Percentiles rank a stretch among this genome's conserved stretches.
Conservation (phyloP, 1,140 invertebrate species). For the Diprion similis region DNA sequence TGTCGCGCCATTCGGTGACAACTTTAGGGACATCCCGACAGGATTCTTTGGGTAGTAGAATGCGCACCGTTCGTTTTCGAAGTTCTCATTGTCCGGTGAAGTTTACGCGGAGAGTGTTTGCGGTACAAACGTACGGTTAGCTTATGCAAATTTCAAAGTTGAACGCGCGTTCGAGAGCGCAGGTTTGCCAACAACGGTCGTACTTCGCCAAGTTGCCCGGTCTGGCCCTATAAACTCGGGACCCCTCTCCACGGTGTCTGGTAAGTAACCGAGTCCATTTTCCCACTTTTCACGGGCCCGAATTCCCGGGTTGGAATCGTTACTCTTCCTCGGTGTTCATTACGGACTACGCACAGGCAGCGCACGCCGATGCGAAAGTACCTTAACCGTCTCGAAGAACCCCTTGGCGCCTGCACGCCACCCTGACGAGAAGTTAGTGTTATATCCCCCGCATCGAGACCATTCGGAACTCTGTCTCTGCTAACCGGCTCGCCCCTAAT, state of each 20-base stretch:
- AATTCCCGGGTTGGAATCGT: not conserved
- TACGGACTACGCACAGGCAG: conserved; percentile 9
- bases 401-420: not conserved
- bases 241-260: no score
- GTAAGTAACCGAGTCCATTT: not conserved
- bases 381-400: not conserved
- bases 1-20: not conserved
- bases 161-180: not conserved
- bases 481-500: conserved; percentile 38
- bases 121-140: no score
- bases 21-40: no score
- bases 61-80: no score
- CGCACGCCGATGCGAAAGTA: not conserved
- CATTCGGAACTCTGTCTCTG: conserved; percentile 37
- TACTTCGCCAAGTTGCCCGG: not conserved
- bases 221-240: no score
- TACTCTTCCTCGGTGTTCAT: conserved; percentile 15
- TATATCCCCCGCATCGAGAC: conserved; percentile 47
- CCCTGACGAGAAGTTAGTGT: conserved; percentile 52
- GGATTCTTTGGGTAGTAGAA: no score
- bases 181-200: not conserved
- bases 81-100: no score
- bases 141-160: no score
- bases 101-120: no score
- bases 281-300: not conserved